Conservation (phyloP, 2,797 vertebrate species). For the Dipus sagitta region DNA sequence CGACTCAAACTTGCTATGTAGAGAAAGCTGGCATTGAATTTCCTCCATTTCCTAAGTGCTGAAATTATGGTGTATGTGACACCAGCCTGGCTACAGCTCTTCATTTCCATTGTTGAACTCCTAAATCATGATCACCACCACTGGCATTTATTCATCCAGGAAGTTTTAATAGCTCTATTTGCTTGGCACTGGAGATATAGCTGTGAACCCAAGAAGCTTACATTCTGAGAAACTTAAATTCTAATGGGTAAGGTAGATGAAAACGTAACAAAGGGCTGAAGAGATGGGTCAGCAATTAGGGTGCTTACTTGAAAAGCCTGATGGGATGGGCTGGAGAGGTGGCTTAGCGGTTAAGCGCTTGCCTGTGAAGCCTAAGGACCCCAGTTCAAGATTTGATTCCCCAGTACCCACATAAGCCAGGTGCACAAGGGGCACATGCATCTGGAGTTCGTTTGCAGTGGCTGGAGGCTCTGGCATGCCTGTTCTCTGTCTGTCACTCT, state of each 20-base stretch:
- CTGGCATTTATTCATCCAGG: slow-evolving; percentile 15
- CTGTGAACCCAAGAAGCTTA: neutral
- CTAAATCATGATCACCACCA: neutral
- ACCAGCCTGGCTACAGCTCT: neutral
- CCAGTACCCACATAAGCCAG: too few species aligned
- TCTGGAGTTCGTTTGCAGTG: too few species aligned
- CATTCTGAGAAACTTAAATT: slow-evolving; percentile 3
- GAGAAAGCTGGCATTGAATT: neutral
- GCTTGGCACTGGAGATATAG: neutral
- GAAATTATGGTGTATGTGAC: neutral
- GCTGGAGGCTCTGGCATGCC: too few species aligned
- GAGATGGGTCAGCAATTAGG: too few species aligned
- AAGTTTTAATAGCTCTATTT: slow-evolving; percentile 17
- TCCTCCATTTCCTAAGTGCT: neutral
- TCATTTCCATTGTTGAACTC: slow-evolving; percentile 11
- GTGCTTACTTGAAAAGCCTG: too few species aligned
- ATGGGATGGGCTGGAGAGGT: too few species aligned
- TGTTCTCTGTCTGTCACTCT: too few species aligned
- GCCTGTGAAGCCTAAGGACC: too few species aligned
- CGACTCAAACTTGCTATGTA: neutral
- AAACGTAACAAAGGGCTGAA: neutral
- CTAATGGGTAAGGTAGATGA: neutral
- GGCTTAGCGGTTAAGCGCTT: too few species aligned
- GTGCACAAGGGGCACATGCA: too few species aligned
- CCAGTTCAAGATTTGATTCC: too few species aligned